A percentile compares a stretch with the other conserved stretches of the same genome.
Evolutionary conservation across 2,797 vertebrate genomes (phyloP).

Genomic region (Anguilla marmorata): DNA sequence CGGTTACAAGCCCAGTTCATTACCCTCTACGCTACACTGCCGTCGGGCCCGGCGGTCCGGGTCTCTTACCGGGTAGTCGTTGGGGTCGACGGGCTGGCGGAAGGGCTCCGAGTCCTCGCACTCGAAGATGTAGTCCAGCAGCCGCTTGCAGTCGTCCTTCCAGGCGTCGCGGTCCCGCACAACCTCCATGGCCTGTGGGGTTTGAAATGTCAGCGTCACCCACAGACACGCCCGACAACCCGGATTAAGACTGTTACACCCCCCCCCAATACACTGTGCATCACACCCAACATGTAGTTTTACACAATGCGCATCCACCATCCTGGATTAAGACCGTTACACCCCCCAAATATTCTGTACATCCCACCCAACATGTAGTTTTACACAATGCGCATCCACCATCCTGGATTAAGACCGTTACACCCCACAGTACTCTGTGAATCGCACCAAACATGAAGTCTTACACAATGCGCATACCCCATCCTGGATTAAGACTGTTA

Average conservation of each 20-base stretch:
- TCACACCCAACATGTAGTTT: background rate
- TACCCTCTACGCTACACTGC: too few relatives aligned
- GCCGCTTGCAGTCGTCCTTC: constrained; percentile 87
- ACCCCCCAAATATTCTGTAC: too few relatives aligned
- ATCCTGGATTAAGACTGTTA: background rate
- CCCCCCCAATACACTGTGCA: too few relatives aligned
- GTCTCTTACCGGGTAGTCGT: constrained; percentile 85
- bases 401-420: background rate
- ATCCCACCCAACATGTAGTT: background rate
- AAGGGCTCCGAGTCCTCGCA: constrained; percentile 98
- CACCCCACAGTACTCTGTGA: too few relatives aligned
- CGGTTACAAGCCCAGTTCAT: too few relatives aligned
- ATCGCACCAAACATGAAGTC: background rate
- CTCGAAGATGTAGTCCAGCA: constrained; percentile 88
- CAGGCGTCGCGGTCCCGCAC: constrained; percentile 81
- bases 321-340: background rate
- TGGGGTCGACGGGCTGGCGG: constrained; percentile 88
- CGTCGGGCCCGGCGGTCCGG: too few relatives aligned
- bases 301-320: background rate
- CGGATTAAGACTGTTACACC: background rate
- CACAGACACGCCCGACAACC: background rate
- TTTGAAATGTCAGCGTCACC: too few relatives aligned
- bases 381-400: background rate
- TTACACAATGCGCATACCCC: background rate
- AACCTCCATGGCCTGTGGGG: constrained; percentile 54